These are phyloP conservation scores for Casuarius casuarius DNA, from an alignment of 2,113 vertebrate species.

Conservation along the genomic window DNA sequence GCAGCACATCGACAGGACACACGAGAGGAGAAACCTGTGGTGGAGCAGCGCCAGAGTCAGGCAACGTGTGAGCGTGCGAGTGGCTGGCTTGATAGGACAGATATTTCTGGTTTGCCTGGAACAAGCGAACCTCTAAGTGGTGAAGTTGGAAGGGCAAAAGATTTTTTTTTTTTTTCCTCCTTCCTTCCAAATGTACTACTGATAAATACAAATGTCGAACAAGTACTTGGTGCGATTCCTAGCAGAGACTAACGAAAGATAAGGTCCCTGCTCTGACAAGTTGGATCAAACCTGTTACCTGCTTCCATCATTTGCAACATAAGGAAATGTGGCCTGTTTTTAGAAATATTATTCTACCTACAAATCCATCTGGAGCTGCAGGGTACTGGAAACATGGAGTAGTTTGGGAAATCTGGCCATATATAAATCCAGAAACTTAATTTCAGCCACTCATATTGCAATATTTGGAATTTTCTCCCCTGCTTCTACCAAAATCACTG, in stretches of 20 bases:
- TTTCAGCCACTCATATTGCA: not conserved
- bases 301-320: not conserved
- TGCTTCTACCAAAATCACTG: not conserved
- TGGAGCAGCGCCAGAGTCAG: not conserved
- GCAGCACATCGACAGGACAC: not conserved
- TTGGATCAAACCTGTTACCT: not conserved
- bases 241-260: not conserved
- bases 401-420: not conserved
- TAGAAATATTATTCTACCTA: not conserved
- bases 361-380: not conserved
- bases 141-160: not conserved
- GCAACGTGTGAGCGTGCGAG: fast-evolving
- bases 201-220: not conserved
- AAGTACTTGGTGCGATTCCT: not conserved
- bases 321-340: not conserved
- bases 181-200: not conserved
- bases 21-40: fast-evolving
- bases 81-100: not conserved
- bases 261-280: not conserved
- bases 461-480: not conserved
- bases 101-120: not conserved
- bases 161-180: too few species aligned
- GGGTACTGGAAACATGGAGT: not conserved
- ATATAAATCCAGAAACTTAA: not conserved
- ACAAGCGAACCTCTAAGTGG: fast-evolving